These are phyloP conservation scores for Manis crassicaudata DNA, from an alignment of 2,797 vertebrate genomes.

Conservation along the genomic window DNA sequence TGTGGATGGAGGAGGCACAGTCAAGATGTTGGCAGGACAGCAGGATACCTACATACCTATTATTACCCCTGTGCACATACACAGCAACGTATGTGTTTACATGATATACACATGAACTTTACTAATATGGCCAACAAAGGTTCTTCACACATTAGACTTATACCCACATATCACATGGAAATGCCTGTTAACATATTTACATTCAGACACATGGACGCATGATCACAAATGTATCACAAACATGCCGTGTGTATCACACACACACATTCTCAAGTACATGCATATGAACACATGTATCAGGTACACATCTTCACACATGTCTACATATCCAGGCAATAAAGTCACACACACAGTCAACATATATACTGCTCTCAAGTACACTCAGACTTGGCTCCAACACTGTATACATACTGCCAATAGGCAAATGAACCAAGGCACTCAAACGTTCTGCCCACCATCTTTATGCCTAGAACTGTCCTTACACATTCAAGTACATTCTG, in stretches of 20 bases:
- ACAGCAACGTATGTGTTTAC: neutral
- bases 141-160: slow-evolving; percentile 12
- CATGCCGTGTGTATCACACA: neutral
- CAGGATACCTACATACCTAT: neutral
- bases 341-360: neutral
- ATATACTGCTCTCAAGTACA: neutral
- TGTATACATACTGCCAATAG: neutral
- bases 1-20: slow-evolving; percentile 60
- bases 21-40: neutral
- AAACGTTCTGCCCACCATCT: neutral
- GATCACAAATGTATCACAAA: neutral
- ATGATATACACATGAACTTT: neutral
- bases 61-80: neutral
- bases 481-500: neutral
- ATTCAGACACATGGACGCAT: neutral
- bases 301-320: neutral
- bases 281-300: neutral
- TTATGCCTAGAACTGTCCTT: neutral
- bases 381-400: neutral
- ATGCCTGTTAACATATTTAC: neutral
- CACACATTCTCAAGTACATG: neutral
- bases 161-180: neutral
- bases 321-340: slow-evolving; percentile 2
- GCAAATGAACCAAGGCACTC: neutral
- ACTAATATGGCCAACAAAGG: neutral